Percentiles rank a stretch among this genome's conserved stretches.
These are phyloP conservation scores for Phocoena phocoena DNA, from an alignment of 2,113 vertebrate genomes.

Conservation along the genomic window DNA sequence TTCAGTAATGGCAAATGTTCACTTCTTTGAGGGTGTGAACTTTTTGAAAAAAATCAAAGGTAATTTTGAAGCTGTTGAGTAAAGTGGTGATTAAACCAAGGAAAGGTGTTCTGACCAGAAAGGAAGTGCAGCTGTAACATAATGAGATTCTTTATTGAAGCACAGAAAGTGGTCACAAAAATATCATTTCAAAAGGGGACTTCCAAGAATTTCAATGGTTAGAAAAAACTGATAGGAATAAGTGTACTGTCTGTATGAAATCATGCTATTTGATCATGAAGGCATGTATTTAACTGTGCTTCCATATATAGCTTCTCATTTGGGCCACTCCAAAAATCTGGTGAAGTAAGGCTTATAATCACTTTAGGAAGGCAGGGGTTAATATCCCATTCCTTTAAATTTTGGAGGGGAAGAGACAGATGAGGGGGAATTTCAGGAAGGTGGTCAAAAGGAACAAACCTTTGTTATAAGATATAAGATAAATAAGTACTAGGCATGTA, in stretches of 20 bases:
- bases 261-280: background rate
- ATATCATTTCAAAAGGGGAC: background rate
- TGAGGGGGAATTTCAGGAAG: background rate
- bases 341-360: background rate
- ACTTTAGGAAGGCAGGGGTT: background rate
- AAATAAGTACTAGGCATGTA: background rate
- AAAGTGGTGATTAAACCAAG: background rate
- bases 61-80: constrained; percentile 21
- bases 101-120: background rate
- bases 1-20: background rate
- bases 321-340: background rate
- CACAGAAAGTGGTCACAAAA: background rate
- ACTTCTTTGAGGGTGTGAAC: background rate
- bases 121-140: background rate
- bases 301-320: background rate
- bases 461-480: no score
- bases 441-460: background rate
- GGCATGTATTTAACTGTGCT: background rate
- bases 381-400: background rate
- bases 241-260: background rate
- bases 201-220: background rate
- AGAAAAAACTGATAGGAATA: background rate
- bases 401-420: background rate
- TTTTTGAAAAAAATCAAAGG: background rate
- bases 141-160: background rate